Evolutionary conservation across 1,140 invertebrate genomes (phyloP).

Genomic region (Berghia stephanieae): DNA sequence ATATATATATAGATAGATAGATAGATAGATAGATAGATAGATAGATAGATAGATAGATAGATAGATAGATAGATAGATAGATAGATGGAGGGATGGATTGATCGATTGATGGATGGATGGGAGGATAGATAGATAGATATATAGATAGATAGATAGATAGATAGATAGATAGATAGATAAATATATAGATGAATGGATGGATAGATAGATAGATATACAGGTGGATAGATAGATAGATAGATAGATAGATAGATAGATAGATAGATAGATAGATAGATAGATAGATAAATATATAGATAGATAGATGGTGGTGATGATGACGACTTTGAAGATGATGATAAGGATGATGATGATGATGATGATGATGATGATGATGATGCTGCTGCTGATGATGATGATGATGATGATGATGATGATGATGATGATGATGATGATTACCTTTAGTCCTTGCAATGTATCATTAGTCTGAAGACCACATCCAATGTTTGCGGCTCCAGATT

Average conservation of each 20-base stretch:
- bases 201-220: not conserved
- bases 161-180: conserved; percentile 11
- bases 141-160: not conserved
- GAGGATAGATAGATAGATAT: conserved; percentile 29
- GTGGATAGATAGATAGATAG: not conserved
- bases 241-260: not conserved
- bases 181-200: not conserved
- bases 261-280: not conserved
- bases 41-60: no score
- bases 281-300: not conserved
- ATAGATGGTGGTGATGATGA: not conserved
- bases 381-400: conserved; percentile 35
- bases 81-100: no score
- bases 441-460: not conserved
- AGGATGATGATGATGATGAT: conserved; percentile 38
- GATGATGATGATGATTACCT: conserved; percentile 6
- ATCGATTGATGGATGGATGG: conserved; percentile 5
- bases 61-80: no score
- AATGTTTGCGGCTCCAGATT: conserved; percentile 37
- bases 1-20: no score
- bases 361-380: conserved; percentile 34
- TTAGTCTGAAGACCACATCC: not conserved
- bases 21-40: no score
- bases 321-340: conserved; percentile 28
- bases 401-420: conserved; percentile 36